A percentile compares a stretch with the other conserved stretches of the same genome.
These are phyloP conservation scores for Cantharis lateralis DNA, from an alignment of 2,888 invertebrate genomes.

Conservation along the genomic window DNA sequence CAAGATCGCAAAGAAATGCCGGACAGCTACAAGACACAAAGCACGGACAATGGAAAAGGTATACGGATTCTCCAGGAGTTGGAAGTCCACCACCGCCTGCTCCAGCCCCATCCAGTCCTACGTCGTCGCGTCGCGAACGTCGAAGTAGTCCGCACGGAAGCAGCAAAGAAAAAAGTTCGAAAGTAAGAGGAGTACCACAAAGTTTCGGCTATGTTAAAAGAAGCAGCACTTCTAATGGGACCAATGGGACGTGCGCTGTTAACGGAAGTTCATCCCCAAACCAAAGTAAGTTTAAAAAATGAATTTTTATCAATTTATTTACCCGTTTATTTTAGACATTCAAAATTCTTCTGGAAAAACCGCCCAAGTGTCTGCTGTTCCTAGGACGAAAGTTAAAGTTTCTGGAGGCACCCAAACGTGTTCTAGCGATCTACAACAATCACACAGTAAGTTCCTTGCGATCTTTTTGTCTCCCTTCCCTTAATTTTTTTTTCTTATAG, in stretches of 20 bases:
- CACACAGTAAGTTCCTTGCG: slow-evolving; percentile 60
- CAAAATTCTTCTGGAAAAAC: slow-evolving; percentile 59
- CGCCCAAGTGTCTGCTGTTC: slow-evolving; percentile 84
- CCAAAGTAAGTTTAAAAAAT: slow-evolving; percentile 11
- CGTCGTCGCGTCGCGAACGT: slow-evolving; percentile 53
- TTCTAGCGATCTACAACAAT: slow-evolving; percentile 74
- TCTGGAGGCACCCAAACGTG: slow-evolving; percentile 90
- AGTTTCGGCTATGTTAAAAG: slow-evolving; percentile 86
- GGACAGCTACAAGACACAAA: slow-evolving; percentile 42
- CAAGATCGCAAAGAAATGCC: slow-evolving; percentile 44
- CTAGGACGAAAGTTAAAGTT: slow-evolving; percentile 85
- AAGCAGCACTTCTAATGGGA: slow-evolving; percentile 60
- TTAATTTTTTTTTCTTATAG: neutral
- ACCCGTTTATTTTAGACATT: slow-evolving; percentile 41
- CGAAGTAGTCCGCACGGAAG: slow-evolving; percentile 52
- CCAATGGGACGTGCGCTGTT: slow-evolving; percentile 41
- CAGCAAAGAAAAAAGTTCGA: slow-evolving; percentile 62
- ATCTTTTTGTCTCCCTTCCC: neutral
- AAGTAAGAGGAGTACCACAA: slow-evolving; percentile 74
- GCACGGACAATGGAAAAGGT: slow-evolving; percentile 65
- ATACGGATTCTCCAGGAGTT: slow-evolving; percentile 68
- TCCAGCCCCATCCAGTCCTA: slow-evolving; percentile 57
- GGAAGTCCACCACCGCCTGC: slow-evolving; percentile 64
- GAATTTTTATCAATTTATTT: neutral
- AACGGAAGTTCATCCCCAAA: slow-evolving; percentile 51